These are phyloP conservation scores for Pyrocoelia pectoralis DNA, from an alignment of 2,888 invertebrate species.

Conservation along the genomic window DNA sequence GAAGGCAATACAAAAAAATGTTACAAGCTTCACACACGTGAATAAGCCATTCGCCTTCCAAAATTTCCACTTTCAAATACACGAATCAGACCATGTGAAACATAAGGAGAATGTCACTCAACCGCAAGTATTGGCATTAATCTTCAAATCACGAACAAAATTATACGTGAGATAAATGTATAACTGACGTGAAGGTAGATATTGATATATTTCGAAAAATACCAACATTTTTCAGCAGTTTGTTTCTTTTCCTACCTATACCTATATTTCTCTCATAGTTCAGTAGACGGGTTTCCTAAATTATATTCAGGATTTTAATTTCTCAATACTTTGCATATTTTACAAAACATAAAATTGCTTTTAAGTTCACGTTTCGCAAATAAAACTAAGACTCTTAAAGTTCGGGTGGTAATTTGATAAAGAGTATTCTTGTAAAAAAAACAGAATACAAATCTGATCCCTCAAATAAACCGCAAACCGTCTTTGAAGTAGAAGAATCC, in stretches of 20 bases:
- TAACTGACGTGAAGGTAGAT: conserved; percentile 14
- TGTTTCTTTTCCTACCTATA: too few species aligned
- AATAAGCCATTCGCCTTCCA: background rate
- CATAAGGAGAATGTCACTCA: conserved; percentile 22
- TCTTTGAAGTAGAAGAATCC: conserved; percentile 11
- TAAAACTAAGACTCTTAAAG: background rate
- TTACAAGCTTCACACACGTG: too few species aligned
- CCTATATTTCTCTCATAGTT: too few species aligned
- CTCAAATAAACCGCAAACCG: conserved; percentile 5
- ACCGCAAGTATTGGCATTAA: conserved; percentile 13
- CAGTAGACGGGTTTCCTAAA: too few species aligned
- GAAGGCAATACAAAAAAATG: too few species aligned
- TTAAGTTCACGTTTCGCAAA: background rate
- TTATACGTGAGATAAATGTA: conserved; percentile 24
- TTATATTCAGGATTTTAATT: background rate
- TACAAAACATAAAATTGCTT: conserved; percentile 3
- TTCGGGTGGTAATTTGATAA: background rate
- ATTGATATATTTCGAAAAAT: background rate
- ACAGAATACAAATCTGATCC: background rate
- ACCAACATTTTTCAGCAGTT: too few species aligned
- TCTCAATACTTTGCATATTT: background rate
- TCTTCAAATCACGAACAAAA: conserved; percentile 21
- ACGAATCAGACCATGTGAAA: background rate
- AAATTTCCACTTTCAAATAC: background rate
- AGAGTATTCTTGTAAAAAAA: background rate